Percentiles rank a stretch among this genome's conserved stretches.
Conservation (phyloP, 2,113 vertebrate species). For the Steatornis caripensis region DNA sequence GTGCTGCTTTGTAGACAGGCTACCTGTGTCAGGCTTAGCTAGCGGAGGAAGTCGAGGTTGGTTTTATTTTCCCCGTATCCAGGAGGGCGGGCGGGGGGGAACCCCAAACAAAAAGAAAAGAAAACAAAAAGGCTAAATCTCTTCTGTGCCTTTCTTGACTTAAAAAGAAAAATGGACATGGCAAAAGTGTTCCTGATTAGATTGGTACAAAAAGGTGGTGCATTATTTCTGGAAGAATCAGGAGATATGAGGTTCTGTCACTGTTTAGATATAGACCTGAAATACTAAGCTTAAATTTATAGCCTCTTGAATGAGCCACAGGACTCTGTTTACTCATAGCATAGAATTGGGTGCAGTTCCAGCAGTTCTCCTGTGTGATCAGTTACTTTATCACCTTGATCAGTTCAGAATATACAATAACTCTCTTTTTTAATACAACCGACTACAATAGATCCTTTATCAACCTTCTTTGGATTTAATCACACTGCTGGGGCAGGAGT, state of each 20-base stretch:
- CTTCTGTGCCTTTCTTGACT: constrained; percentile 57
- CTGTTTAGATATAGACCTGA: constrained; percentile 73
- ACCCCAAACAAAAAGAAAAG: too few species aligned
- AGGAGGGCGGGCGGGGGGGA: too few species aligned
- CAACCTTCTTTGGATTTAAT: constrained; percentile 64
- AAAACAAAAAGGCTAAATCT: constrained; percentile 32
- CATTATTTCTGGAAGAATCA: constrained; percentile 72
- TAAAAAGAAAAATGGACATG: constrained; percentile 76
- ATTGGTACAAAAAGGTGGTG: constrained; percentile 72
- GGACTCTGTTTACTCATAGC: constrained; percentile 68
- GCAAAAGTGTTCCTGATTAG: constrained; percentile 75
- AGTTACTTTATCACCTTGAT: constrained; percentile 73
- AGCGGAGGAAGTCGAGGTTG: constrained; percentile 21
- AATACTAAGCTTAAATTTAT: constrained; percentile 75
- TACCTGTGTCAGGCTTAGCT: neutral
- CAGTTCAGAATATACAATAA: constrained; percentile 70
- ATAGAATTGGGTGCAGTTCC: constrained; percentile 60
- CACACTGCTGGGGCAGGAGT: constrained; percentile 32
- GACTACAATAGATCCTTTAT: constrained; percentile 65
- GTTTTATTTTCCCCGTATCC: constrained; percentile 15
- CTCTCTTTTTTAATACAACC: constrained; percentile 64
- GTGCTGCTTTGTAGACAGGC: too few species aligned
- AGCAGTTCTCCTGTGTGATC: constrained; percentile 48
- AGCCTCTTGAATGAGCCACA: constrained; percentile 40
- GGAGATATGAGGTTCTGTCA: constrained; percentile 72